Conservation (phyloP, 2,113 vertebrate species). For the Apodemus speciosus region DNA sequence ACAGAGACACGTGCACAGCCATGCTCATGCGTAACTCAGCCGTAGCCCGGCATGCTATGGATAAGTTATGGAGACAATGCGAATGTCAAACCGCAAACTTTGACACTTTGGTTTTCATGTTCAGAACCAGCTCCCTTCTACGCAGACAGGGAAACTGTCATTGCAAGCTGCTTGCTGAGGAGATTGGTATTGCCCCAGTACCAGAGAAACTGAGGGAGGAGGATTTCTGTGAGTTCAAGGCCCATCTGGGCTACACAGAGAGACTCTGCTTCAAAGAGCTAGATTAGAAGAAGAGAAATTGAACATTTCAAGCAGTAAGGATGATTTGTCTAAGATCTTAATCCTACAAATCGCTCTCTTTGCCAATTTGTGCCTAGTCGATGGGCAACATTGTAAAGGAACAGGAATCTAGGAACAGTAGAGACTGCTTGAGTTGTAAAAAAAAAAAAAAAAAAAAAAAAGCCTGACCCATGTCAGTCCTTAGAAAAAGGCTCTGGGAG, state of each 20-base stretch:
- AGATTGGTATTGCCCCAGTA: neutral
- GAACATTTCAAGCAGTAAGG: neutral
- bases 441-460: too few species aligned
- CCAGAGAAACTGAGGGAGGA: neutral
- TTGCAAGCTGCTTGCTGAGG: neutral
- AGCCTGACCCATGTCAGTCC: neutral
- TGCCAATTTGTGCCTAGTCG: neutral
- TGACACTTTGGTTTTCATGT: neutral
- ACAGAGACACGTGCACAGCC: too few species aligned
- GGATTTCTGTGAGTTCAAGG: neutral
- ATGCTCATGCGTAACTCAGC: too few species aligned
- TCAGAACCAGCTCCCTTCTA: constrained; percentile 8
- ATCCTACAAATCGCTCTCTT: neutral
- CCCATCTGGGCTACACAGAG: neutral
- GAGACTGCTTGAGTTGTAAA: neutral
- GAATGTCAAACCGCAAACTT: neutral
- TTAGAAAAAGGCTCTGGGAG: neutral
- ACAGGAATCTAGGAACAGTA: neutral
- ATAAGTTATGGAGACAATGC: neutral
- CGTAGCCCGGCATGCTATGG: neutral
- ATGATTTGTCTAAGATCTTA: constrained; percentile 29
- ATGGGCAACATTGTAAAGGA: neutral
- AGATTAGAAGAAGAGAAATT: neutral
- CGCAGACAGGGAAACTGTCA: neutral
- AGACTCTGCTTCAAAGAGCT: neutral